Conservation (phyloP, 1,140 invertebrate genomes). For the Palaemon carinicauda region DNA sequence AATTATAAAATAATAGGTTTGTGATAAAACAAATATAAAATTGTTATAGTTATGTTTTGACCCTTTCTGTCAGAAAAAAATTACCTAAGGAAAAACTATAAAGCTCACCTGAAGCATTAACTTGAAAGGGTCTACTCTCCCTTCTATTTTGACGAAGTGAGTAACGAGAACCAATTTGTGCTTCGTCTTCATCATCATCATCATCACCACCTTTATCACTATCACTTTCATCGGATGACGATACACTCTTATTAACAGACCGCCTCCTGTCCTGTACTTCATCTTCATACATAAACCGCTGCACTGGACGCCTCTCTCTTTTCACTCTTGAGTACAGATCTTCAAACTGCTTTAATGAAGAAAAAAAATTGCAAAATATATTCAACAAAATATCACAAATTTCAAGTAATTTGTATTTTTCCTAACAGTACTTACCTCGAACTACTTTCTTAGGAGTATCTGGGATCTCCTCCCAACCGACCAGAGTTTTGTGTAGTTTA, state of each 20-base stretch:
- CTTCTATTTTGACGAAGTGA: constrained; percentile 61
- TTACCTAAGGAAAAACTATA: too few relatives aligned
- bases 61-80: too few relatives aligned
- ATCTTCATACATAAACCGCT: constrained; percentile 61
- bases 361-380: too few relatives aligned
- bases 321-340: constrained; percentile 75
- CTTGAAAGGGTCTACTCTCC: constrained; percentile 59
- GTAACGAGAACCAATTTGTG: constrained; percentile 30
- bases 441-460: too few relatives aligned
- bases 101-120: constrained; percentile 31
- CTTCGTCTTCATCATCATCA: constrained; percentile 33
- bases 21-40: too few relatives aligned
- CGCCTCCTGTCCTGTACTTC: constrained; percentile 60
- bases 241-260: constrained; percentile 32
- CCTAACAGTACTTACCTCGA: too few relatives aligned
- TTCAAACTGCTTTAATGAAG: constrained; percentile 24
- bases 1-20: too few relatives aligned
- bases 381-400: too few relatives aligned
- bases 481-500: too few relatives aligned
- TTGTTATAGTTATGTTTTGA: too few relatives aligned
- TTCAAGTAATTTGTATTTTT: too few relatives aligned
- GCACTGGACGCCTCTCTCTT: constrained; percentile 67
- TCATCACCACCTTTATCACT: constrained; percentile 32
- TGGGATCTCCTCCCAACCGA: too few relatives aligned
- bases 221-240: constrained; percentile 35